phyloP scores from a whole-genome alignment of 2,888 invertebrate species.

The Icerya purchasi region DNA sequence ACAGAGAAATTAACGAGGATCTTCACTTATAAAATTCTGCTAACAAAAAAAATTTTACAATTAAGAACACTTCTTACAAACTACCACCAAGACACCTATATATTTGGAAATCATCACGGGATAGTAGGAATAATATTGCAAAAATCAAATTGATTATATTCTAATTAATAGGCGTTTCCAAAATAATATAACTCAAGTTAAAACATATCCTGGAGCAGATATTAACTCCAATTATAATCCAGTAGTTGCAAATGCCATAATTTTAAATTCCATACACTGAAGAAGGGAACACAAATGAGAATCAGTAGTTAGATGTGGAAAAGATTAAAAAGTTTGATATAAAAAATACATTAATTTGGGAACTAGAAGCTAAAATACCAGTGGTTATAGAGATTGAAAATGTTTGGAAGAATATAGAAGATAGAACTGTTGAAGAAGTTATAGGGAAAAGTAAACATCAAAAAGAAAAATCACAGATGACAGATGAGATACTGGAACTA shows the following conservation, averaged over 20 bases:
- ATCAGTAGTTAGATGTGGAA: too few species aligned
- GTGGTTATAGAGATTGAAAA: not conserved
- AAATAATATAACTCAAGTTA: constrained; percentile 12
- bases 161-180: constrained; percentile 12
- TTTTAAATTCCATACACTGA: too few species aligned
- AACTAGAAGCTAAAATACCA: not conserved
- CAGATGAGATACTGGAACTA: not conserved
- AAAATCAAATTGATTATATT: constrained; percentile 20
- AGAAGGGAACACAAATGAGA: too few species aligned
- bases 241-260: constrained; percentile 9
- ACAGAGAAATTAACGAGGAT: too few species aligned
- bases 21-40: too few species aligned
- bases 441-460: too few species aligned
- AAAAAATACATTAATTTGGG: too few species aligned
- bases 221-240: constrained; percentile 17
- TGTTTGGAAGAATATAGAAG: not conserved
- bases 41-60: too few species aligned
- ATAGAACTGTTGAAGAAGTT: too few species aligned
- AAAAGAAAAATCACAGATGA: not conserved
- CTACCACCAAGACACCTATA: not conserved
- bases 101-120: constrained; percentile 18
- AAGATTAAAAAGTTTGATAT: too few species aligned
- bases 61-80: constrained; percentile 1
- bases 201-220: constrained; percentile 18
- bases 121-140: constrained; percentile 16